Evolutionary conservation across 1,140 invertebrate genomes (phyloP), one percentile per base, ranked within the genome.

Genomic region (Danaus plexippus): DNA sequence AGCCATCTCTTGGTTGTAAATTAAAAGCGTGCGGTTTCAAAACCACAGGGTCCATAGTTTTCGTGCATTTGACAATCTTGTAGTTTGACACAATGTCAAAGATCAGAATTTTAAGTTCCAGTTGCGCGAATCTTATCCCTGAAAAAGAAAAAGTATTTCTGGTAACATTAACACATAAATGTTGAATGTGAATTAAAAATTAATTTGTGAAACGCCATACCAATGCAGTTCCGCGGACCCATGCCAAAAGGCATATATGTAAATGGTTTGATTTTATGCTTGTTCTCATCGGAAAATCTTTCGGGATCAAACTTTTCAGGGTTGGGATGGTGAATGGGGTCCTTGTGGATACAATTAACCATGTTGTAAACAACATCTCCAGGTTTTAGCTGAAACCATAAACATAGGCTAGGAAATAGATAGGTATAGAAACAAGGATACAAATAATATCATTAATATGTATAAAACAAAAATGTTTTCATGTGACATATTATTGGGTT

Each of bases 211-310:
- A 10, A 54, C 51, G 22, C 66, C 64, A 75, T 59, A 83, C 90
- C 91, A 54, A 92, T 89, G 68, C 91, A 93, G 66, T 87, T 89
- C 18, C 91, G 79, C 2, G 89, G 91, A 11, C 92, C 92, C n/a
- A 87, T 64, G 2, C 92, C 91, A 62, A 92, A 93, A 0, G 92
- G 91, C 69, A 89, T 75, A 57, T 88, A 92, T 0, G 88, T 85
- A 45, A 85, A 89, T 0, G 87, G 88, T 13, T 85, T 70, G n/a
- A 89, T 86, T 10, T 88, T 84, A 7, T 80, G 66, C 43, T 87
- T 88, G 63, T 90, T 90, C 53, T 90, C 87, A 2, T 89, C 88
- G 3, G 77, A 84, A 55, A 91, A 91, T 46, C 91, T 74, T 42
- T 91, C 90, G 0, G 91, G 90, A 61, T 90, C 80, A 44, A 90